Evolutionary conservation across 2,888 invertebrate genomes (phyloP).

Genomic region (Formica aserva): DNA sequence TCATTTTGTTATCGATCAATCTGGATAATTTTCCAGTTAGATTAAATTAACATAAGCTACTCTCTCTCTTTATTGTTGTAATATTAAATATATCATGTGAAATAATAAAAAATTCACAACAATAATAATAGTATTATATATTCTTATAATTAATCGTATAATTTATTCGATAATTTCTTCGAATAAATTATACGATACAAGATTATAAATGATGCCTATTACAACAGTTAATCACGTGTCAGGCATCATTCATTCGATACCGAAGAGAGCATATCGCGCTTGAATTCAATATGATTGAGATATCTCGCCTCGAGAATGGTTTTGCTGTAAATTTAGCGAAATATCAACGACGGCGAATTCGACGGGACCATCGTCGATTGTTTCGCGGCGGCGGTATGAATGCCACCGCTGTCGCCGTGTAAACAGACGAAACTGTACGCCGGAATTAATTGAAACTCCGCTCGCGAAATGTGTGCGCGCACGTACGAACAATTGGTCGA

Average conservation of each 20-base stretch:
- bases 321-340: slow-evolving; percentile 41
- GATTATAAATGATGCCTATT: not conserved
- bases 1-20: slow-evolving; percentile 16
- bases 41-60: not conserved
- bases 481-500: slow-evolving; percentile 33
- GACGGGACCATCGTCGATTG: slow-evolving; percentile 28
- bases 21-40: not conserved
- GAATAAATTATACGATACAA: too few relatives aligned
- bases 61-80: not conserved
- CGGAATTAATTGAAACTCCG: slow-evolving; percentile 51
- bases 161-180: not conserved
- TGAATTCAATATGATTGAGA: slow-evolving; percentile 17
- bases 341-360: slow-evolving; percentile 21
- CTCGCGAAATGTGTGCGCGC: slow-evolving; percentile 29
- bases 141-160: not conserved
- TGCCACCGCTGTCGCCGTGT: slow-evolving; percentile 41
- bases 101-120: not conserved
- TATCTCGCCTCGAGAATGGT: slow-evolving; percentile 22
- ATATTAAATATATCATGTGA: not conserved
- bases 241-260: not conserved
- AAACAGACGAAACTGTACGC: slow-evolving; percentile 51
- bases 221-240: not conserved
- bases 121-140: not conserved
- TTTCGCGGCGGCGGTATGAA: slow-evolving; percentile 21
- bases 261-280: slow-evolving; percentile 1